phyloP scores from a whole-genome alignment of 92 coral and sea anemone genomes.

The Nematostella vectensis region DNA sequence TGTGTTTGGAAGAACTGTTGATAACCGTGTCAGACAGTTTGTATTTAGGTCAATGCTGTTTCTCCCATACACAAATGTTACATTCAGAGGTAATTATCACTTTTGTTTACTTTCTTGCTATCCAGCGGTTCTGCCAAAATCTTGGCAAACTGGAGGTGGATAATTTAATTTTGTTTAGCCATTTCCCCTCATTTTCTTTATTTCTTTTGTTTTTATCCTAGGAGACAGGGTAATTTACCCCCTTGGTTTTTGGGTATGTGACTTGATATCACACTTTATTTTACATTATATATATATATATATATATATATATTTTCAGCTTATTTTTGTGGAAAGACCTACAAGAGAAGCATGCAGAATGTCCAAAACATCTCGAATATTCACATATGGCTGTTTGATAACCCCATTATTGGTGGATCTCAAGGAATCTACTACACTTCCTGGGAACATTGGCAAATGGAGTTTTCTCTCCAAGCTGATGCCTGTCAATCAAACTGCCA shows the following conservation, averaged over 20 bases:
- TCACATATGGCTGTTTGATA: constrained; percentile 89
- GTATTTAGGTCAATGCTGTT: constrained; percentile 70
- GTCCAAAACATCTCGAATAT: constrained; percentile 69
- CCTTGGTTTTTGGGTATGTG: too few relatives aligned
- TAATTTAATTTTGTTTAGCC: background rate
- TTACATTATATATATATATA: too few relatives aligned
- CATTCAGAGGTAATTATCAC: constrained; percentile 61
- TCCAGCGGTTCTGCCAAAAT: background rate
- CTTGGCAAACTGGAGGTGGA: background rate
- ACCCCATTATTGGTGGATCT: constrained; percentile 57
- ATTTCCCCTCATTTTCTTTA: too few relatives aligned
- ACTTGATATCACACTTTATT: too few relatives aligned
- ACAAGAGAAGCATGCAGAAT: too few relatives aligned
- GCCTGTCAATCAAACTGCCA: constrained; percentile 42
- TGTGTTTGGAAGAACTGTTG: constrained; percentile 81
- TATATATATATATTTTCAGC: too few relatives aligned
- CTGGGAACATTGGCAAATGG: constrained; percentile 91
- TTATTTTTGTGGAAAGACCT: too few relatives aligned
- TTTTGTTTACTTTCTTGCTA: background rate
- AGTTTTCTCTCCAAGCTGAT: constrained; percentile 69
- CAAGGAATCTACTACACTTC: constrained; percentile 82
- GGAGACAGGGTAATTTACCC: too few relatives aligned
- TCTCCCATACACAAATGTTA: constrained; percentile 59
- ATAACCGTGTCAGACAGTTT: constrained; percentile 56
- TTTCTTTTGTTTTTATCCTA: too few relatives aligned